Conservation (phyloP, 92 coral and sea anemone genomes). For the Phenganax subtilis region DNA sequence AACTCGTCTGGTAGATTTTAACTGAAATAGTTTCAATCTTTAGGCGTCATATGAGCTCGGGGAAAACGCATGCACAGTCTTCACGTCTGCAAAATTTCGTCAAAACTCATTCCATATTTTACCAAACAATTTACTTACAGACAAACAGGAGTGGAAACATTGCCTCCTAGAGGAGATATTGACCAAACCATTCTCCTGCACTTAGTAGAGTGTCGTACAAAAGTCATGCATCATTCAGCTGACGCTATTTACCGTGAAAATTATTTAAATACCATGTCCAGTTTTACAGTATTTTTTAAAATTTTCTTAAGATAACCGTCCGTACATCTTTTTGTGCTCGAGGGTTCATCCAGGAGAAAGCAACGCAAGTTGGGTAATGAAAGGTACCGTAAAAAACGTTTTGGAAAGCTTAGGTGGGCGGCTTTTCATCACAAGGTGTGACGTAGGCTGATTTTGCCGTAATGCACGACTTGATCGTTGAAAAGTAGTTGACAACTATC, state of each 20-base stretch:
- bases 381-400: conserved; percentile 49
- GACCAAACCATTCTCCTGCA: no score
- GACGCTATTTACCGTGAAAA: no score
- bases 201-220: no score
- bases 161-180: background rate
- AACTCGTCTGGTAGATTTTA: no score
- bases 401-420: background rate
- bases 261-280: no score
- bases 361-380: conserved; percentile 98
- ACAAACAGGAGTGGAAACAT: background rate
- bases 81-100: no score
- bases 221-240: no score
- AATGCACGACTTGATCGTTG: no score
- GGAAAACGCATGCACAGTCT: no score
- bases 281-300: background rate
- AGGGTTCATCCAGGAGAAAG: conserved; percentile 99
- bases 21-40: no score
- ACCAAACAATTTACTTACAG: background rate
- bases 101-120: background rate
- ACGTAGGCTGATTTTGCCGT: background rate
- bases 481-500: no score
- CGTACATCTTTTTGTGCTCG: conserved; percentile 78
- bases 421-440: background rate
- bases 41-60: no score
- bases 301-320: conserved; percentile 59